These are phyloP conservation scores for Tetranychus urticae DNA, from an alignment of 1,140 invertebrate genomes.

Conservation along the genomic window DNA sequence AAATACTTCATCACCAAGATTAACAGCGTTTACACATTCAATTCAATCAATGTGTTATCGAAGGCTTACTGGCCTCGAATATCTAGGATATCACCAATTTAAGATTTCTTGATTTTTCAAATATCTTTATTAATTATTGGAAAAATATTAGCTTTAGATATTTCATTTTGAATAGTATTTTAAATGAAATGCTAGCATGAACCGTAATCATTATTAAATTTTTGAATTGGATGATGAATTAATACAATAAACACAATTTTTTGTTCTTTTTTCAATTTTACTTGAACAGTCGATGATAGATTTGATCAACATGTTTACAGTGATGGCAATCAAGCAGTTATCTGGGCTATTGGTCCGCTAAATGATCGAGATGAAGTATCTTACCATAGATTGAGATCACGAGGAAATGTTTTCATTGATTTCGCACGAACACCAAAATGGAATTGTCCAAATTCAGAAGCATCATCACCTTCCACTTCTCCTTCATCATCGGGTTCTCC, in stretches of 20 bases:
- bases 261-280: constrained; percentile 23
- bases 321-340: constrained; percentile 38
- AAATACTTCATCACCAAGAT: no score
- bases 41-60: no score
- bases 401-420: constrained; percentile 45
- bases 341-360: constrained; percentile 64
- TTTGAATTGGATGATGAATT: background rate
- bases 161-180: no score
- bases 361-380: constrained; percentile 54
- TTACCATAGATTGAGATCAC: constrained; percentile 35
- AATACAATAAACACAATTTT: constrained; percentile 14
- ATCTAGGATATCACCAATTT: no score
- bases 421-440: constrained; percentile 63
- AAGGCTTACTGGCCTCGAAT: no score
- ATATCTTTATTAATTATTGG: no score
- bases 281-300: constrained; percentile 8
- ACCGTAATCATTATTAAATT: no score
- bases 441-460: constrained; percentile 70
- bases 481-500: background rate
- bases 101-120: no score
- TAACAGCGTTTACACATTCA: no score
- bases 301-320: constrained; percentile 24
- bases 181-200: no score
- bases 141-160: no score
- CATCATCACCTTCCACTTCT: background rate